A percentile compares a stretch with the other conserved stretches of the same genome.
These are phyloP conservation scores for Yponomeuta cagnagella DNA, from an alignment of 2,888 invertebrate genomes.

Conservation along the genomic window DNA sequence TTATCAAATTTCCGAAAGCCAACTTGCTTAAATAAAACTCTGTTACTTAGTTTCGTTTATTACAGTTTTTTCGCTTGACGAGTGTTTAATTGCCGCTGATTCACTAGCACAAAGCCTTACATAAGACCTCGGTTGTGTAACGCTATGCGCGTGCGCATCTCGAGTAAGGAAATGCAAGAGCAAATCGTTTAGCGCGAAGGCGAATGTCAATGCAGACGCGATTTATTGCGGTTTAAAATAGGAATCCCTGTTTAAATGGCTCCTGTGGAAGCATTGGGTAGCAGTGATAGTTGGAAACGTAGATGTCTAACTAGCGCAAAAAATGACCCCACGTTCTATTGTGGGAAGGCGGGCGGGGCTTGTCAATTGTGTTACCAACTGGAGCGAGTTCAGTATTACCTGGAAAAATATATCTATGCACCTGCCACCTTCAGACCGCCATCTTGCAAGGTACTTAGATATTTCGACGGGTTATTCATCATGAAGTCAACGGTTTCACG, in stretches of 20 bases:
- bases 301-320: too few relatives aligned
- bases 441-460: too few relatives aligned
- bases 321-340: too few relatives aligned
- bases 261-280: too few relatives aligned
- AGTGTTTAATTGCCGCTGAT: constrained; percentile 14
- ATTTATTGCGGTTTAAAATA: background rate
- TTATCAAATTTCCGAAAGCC: background rate
- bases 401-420: too few relatives aligned
- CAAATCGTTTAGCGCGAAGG: background rate
- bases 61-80: background rate
- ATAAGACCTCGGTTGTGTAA: background rate
- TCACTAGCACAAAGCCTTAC: background rate
- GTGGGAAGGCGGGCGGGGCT: too few relatives aligned
- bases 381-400: too few relatives aligned
- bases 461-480: too few relatives aligned
- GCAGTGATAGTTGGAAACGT: too few relatives aligned
- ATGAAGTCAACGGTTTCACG: too few relatives aligned
- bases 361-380: too few relatives aligned
- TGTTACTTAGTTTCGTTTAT: background rate
- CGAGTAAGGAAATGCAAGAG: background rate
- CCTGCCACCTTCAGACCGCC: too few relatives aligned
- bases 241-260: background rate
- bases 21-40: background rate
- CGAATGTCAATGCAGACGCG: background rate
- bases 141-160: background rate